Evolutionary conservation across 1,140 invertebrate species (phyloP), one percentile per base, ranked within the genome.

Genomic region (Diabrotica undecimpunctata): DNA sequence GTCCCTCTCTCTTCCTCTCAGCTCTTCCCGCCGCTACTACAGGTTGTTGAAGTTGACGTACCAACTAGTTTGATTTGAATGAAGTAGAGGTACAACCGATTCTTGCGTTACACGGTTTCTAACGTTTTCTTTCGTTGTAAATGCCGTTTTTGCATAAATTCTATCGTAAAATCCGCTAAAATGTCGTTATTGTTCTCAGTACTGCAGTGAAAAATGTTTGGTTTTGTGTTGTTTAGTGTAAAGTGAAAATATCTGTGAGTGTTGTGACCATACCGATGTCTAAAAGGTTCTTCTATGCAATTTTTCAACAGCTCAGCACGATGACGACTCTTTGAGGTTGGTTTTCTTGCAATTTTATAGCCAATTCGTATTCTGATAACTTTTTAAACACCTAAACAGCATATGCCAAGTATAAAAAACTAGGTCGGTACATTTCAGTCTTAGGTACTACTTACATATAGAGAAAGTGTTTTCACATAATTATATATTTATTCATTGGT

Each of bases 31-130:
- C 41, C 41, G n/a, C 41, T 46, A 46, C 41, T 46, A 46, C 41
- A 46, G 41, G 41, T 46, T 46, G 41, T 46, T 46, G 41, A 46
- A 46, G 41, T 46, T 46, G 41, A 46, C 41, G 41, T 46, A 46
- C 41, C 41, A 46, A n/a, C 41, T 46, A 46, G 41, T 46, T 46
- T 46, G n/a, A 46, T 10, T 46, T 46, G 41, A 46, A 46, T 6
- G 41, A 46, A 46, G 41, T 46, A 46, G 41, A 46, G 41, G 41
- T 46, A 46, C 41, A 46, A 46, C 41, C 5, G 41, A 46, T 46
- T 6, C 6, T 46, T 46, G 41, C 41, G 41, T 46, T n/a, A 46
- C n/a, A 46, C 8, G n/a, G 41, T 46, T 46, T 46, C 41, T 10
- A 46, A 8, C 8, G n/a, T 46, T 46, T 46, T 46, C 41, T 46